Conservation (phyloP, 1,140 invertebrate genomes). For the Pararge aegeria region DNA sequence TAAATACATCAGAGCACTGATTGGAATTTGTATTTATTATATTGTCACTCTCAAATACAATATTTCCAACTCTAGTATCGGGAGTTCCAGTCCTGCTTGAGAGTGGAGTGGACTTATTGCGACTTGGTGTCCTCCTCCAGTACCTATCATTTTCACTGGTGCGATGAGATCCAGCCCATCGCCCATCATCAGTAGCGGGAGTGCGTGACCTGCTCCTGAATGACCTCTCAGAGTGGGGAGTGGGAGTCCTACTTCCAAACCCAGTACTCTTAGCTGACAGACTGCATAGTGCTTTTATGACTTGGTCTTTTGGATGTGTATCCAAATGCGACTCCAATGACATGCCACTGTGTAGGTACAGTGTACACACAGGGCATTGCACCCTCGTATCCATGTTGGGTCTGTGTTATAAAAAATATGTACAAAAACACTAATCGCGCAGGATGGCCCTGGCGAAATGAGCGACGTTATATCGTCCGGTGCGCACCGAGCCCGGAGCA, state of each 20-base stretch:
- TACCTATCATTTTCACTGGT: constrained; percentile 60
- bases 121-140: constrained; percentile 58
- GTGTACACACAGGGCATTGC: constrained; percentile 90
- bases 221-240: constrained; percentile 67
- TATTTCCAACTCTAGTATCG: constrained; percentile 55
- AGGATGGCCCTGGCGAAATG: constrained; percentile 43
- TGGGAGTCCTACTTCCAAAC: constrained; percentile 63
- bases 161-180: constrained; percentile 48
- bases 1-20: constrained; percentile 48
- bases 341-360: constrained; percentile 90
- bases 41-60: constrained; percentile 66
- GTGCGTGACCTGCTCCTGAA: constrained; percentile 72
- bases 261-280: constrained; percentile 52
- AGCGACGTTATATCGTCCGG: constrained; percentile 45
- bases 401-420: constrained; percentile 35
- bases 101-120: constrained; percentile 49
- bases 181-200: constrained; percentile 57
- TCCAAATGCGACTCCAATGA: constrained; percentile 88
- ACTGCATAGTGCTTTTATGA: constrained; percentile 87
- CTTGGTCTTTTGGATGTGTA: constrained; percentile 92
- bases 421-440: constrained; percentile 38
- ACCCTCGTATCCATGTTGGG: constrained; percentile 79
- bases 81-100: constrained; percentile 58
- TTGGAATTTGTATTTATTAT: constrained; percentile 36
- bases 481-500: constrained; percentile 50